Conservation (phyloP, 64 coral and sea anemone genomes). For the Acropora tenuis region DNA sequence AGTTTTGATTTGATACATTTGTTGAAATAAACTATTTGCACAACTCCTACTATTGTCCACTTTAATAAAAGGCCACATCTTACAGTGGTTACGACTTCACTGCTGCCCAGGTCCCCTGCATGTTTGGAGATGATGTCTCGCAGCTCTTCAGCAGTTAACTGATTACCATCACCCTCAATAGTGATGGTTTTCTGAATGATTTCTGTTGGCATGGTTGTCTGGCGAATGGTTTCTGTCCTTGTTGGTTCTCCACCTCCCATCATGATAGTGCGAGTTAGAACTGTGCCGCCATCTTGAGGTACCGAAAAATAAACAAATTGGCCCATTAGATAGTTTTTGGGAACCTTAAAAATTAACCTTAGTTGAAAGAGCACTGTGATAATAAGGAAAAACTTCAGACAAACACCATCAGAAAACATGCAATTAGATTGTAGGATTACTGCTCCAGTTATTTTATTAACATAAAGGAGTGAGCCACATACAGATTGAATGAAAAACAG, state of each 20-base stretch:
- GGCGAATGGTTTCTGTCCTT: conserved; percentile 75
- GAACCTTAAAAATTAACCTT: neutral
- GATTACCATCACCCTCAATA: conserved; percentile 96
- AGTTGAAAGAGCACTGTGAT: too few relatives aligned
- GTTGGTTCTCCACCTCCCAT: conserved; percentile 77
- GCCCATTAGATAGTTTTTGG: neutral
- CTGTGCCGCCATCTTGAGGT: conserved; percentile 74
- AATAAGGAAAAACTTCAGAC: too few relatives aligned
- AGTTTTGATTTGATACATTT: too few relatives aligned
- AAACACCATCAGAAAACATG: neutral
- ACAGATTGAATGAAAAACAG: neutral
- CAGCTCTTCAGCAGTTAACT: conserved; percentile 88
- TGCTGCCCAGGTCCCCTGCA: conserved; percentile 53
- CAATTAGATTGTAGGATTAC: neutral
- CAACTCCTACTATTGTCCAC: too few relatives aligned
- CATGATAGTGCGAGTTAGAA: conserved; percentile 87
- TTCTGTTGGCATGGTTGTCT: conserved; percentile 93
- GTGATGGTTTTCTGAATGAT: conserved; percentile 98
- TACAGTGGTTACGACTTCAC: conserved; percentile 90
- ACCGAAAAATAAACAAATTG: neutral
- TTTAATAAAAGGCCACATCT: neutral
- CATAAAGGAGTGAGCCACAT: neutral
- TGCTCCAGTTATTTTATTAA: neutral
- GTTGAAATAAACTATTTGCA: too few relatives aligned
- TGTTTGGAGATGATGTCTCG: conserved; percentile 94